A percentile compares a stretch with the other conserved stretches of the same genome.
phyloP scores from a whole-genome alignment of 2,888 invertebrate genomes.

The Andrena minutula region DNA sequence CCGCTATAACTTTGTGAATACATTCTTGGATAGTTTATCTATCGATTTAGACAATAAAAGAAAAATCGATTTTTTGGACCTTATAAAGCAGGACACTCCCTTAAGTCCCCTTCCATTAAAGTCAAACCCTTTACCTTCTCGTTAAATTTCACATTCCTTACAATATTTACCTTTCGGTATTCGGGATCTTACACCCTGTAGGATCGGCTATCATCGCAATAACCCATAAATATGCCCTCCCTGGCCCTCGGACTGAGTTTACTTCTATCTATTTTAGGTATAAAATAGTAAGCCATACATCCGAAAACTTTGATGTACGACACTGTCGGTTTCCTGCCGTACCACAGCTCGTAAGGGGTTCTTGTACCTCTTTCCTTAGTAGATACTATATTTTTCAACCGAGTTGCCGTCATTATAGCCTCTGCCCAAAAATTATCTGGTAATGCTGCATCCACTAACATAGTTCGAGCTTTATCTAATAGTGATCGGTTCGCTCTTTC shows the following conservation, averaged over 20 bases:
- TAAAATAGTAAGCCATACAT: not conserved
- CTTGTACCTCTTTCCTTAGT: not conserved
- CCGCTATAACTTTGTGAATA: too few relatives aligned
- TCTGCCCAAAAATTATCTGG: not conserved
- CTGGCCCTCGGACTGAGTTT: not conserved
- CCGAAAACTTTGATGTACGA: not conserved
- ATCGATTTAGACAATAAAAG: too few relatives aligned
- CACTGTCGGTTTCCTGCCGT: not conserved
- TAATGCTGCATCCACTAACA: not conserved
- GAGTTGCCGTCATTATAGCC: not conserved
- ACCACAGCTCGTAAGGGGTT: not conserved
- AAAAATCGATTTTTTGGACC: too few relatives aligned
- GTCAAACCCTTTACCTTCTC: not conserved
- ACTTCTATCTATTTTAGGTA: not conserved
- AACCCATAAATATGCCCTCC: conserved; percentile 1
- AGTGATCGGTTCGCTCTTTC: not conserved
- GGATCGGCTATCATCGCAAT: not conserved
- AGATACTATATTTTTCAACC: not conserved
- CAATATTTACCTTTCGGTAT: not conserved
- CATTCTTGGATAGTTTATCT: too few relatives aligned
- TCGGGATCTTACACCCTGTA: not conserved
- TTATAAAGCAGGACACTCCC: too few relatives aligned
- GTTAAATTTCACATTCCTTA: not conserved
- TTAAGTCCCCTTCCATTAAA: not conserved
- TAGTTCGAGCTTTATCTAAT: conserved; percentile 2